Conservation (phyloP, 2,113 vertebrate genomes). For the Oncorhynchus keta region DNA sequence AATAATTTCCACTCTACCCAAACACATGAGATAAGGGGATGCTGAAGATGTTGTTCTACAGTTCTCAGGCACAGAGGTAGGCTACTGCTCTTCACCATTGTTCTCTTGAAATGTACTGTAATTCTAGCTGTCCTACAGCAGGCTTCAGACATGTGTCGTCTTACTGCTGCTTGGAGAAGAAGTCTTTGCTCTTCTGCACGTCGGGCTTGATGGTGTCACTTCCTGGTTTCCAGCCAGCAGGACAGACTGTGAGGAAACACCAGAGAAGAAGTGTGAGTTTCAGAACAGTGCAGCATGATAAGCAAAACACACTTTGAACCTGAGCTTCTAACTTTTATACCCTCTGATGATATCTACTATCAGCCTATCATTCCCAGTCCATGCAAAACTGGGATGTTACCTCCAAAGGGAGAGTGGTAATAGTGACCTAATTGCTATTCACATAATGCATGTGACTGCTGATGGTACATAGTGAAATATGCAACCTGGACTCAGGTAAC, state of each 20-base stretch:
- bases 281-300: background rate
- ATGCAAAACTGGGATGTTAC: background rate
- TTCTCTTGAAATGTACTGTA: constrained; percentile 39
- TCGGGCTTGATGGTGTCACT: constrained; percentile 98
- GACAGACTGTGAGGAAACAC: constrained; percentile 86
- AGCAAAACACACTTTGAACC: background rate
- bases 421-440: too few relatives aligned
- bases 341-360: background rate
- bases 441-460: too few relatives aligned
- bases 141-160: constrained; percentile 38
- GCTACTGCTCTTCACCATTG: constrained; percentile 26
- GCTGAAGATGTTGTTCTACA: background rate
- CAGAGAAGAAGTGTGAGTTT: background rate
- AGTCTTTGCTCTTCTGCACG: constrained; percentile 92
- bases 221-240: constrained; percentile 97
- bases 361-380: background rate
- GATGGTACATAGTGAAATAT: background rate
- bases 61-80: background rate
- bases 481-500: too few relatives aligned
- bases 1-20: constrained; percentile 1
- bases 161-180: constrained; percentile 91
- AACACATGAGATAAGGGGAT: constrained; percentile 17
- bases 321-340: background rate
- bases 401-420: too few relatives aligned
- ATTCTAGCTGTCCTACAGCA: constrained; percentile 53